Evolutionary conservation across 2,888 invertebrate genomes (phyloP).

Genomic region (Perizoma affinitatum): DNA sequence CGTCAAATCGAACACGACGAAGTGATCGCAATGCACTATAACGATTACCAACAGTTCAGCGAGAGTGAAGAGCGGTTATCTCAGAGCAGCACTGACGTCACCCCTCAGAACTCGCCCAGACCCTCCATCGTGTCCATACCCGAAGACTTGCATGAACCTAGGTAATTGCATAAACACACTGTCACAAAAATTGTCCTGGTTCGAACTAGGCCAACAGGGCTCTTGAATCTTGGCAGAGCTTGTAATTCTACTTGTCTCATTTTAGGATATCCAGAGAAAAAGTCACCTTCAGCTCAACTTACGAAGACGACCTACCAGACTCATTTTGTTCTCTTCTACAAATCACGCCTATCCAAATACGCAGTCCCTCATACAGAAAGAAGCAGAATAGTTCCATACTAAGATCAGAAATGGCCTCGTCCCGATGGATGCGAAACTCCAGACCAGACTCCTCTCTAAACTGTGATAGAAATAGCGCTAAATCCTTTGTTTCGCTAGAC

Average conservation of each 20-base stretch:
- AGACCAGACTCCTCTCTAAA: conserved; percentile 73
- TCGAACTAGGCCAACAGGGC: too few species aligned
- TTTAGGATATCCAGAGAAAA: conserved; percentile 52
- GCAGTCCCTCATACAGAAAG: conserved; percentile 66
- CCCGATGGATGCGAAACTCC: conserved; percentile 73
- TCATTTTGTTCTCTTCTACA: conserved; percentile 74
- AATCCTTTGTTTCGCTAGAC: conserved; percentile 75
- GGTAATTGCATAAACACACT: conserved; percentile 1
- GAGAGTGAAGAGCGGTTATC: conserved; percentile 76
- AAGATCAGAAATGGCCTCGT: conserved; percentile 76
- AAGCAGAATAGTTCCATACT: conserved; percentile 68
- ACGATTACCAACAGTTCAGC: conserved; percentile 71
- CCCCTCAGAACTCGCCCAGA: conserved; percentile 75
- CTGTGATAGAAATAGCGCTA: conserved; percentile 77
- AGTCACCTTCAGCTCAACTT: conserved; percentile 53
- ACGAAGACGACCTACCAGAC: conserved; percentile 63
- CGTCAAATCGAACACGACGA: conserved; percentile 74
- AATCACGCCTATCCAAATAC: conserved; percentile 74
- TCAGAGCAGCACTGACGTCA: conserved; percentile 74
- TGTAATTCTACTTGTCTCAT: background rate
- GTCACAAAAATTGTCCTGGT: too few species aligned
- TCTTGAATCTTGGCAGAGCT: too few species aligned
- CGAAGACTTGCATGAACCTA: conserved; percentile 57
- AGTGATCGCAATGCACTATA: conserved; percentile 75
- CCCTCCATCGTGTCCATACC: conserved; percentile 44